These are phyloP conservation scores for Hypena proboscidalis DNA, from an alignment of 2,888 invertebrate genomes.

Conservation along the genomic window DNA sequence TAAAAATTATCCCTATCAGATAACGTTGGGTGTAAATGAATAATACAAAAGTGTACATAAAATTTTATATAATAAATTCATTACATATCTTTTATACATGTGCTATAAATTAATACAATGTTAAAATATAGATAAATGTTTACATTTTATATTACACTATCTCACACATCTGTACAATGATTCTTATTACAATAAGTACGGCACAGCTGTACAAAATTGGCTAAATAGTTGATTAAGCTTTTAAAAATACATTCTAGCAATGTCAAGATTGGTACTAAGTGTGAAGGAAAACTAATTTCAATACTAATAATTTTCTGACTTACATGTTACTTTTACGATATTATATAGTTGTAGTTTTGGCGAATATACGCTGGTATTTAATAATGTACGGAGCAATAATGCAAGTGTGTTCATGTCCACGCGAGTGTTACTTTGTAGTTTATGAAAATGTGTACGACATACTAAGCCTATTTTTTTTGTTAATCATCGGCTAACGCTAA, in stretches of 20 bases:
- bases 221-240: constrained; percentile 4
- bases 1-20: no score
- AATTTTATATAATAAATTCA: constrained; percentile 35
- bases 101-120: constrained; percentile 29
- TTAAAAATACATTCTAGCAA: not conserved
- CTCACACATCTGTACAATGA: constrained; percentile 44
- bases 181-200: constrained; percentile 15
- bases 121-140: constrained; percentile 32
- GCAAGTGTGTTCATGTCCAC: no score
- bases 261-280: not conserved
- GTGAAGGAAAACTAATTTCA: no score
- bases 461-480: no score
- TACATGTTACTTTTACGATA: no score
- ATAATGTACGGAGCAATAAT: no score
- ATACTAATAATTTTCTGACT: no score
- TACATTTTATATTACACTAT: constrained; percentile 38
- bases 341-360: no score
- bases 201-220: constrained; percentile 15
- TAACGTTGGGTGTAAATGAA: constrained; percentile 10
- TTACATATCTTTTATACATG: constrained; percentile 27
- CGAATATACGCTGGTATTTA: no score
- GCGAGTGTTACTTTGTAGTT: no score
- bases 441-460: no score
- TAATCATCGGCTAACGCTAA: no score
- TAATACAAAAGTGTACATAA: constrained; percentile 27